Percentiles rank a stretch among this genome's conserved stretches.
These are phyloP conservation scores for Drosophila rellima DNA, from an alignment of 2,888 invertebrate genomes.

Conservation along the genomic window DNA sequence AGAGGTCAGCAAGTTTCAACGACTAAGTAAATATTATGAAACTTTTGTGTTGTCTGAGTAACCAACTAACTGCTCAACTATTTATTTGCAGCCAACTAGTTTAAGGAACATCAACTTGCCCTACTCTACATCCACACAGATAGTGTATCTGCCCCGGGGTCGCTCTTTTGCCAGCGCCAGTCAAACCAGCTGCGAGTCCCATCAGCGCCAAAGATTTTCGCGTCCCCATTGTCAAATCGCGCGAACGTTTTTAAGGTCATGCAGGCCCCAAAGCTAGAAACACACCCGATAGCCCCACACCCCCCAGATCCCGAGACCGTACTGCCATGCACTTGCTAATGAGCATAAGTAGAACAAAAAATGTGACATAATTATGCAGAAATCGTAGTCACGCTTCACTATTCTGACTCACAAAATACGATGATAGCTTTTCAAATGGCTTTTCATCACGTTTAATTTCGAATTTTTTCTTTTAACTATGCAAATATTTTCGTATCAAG, in stretches of 20 bases:
- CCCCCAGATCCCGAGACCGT: neutral
- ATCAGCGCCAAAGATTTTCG: constrained; percentile 31
- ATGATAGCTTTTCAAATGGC: neutral
- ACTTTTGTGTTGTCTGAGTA: constrained; percentile 17
- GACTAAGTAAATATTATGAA: constrained; percentile 39
- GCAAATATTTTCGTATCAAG: constrained; percentile 10
- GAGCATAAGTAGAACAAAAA: constrained; percentile 4
- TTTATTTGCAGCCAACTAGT: constrained; percentile 29
- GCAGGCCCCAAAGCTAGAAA: constrained; percentile 39
- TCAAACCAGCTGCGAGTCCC: constrained; percentile 41
- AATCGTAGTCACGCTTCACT: neutral
- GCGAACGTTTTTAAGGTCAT: constrained; percentile 66
- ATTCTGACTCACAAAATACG: neutral
- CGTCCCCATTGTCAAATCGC: constrained; percentile 66
- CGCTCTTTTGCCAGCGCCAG: constrained; percentile 20
- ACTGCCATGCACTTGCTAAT: constrained; percentile 11
- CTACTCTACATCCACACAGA: constrained; percentile 31
- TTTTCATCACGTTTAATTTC: neutral
- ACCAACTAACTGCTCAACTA: constrained; percentile 32
- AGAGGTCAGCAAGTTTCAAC: constrained; percentile 1
- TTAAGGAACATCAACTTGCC: constrained; percentile 36
- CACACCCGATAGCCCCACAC: constrained; percentile 2
- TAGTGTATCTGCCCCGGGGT: constrained; percentile 33
- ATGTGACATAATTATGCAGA: constrained; percentile 10
- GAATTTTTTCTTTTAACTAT: neutral